Percentiles rank a stretch among this genome's conserved stretches.
Evolutionary conservation across 2,113 vertebrate genomes (phyloP).

Genomic region (Sceloporus tristichus): DNA sequence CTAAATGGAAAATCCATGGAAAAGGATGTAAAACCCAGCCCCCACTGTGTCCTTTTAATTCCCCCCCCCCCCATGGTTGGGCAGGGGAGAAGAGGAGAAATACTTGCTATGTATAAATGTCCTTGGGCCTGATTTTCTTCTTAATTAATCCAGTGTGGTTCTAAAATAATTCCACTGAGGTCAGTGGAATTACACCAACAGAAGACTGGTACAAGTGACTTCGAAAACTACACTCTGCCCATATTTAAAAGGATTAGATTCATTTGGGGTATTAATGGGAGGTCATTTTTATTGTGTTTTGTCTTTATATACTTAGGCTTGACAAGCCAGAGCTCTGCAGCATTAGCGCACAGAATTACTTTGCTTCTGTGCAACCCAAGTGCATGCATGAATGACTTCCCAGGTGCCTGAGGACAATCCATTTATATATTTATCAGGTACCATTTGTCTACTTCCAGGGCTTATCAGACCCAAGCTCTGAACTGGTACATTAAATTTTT

Average conservation of each 20-base stretch:
- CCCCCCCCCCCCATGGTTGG: rapidly evolving
- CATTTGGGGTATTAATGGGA: slow-evolving; percentile 8
- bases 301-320: slow-evolving; percentile 17
- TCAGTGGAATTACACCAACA: slow-evolving; percentile 19
- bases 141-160: not conserved
- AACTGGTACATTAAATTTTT: not conserved
- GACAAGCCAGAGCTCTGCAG: not conserved
- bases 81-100: not conserved
- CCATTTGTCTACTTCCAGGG: not conserved
- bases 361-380: not conserved
- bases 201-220: slow-evolving; percentile 2
- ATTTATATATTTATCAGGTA: slow-evolving; percentile 15
- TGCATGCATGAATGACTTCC: not conserved
- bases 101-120: not conserved
- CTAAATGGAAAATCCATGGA: slow-evolving; percentile 34
- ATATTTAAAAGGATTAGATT: not conserved
- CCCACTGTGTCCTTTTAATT: slow-evolving; percentile 30
- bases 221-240: slow-evolving; percentile 5
- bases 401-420: not conserved
- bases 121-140: rapidly evolving
- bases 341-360: not conserved
- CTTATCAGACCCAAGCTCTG: not conserved
- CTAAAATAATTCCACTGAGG: not conserved
- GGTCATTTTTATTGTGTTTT: not conserved
- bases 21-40: slow-evolving; percentile 18